Conservation (phyloP, 2,797 vertebrate genomes). For the Schizopygopsis pylzovi region DNA sequence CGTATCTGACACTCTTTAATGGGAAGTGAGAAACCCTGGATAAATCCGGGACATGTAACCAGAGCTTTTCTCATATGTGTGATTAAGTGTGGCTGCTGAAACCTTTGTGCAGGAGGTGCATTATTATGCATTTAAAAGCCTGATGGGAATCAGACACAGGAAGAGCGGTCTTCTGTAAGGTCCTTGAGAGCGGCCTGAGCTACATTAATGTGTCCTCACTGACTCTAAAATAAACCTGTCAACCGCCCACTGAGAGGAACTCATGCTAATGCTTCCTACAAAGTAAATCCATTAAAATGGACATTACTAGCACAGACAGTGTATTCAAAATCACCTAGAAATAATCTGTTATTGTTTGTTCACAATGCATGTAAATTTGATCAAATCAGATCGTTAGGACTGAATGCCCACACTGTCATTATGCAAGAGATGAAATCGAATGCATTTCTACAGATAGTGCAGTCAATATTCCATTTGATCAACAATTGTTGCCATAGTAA, state of each 20-base stretch:
- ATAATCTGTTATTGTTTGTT: neutral
- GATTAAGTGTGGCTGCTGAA: constrained; percentile 8
- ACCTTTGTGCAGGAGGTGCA: constrained; percentile 30
- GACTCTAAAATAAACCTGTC: constrained; percentile 69
- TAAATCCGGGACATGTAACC: constrained; percentile 64
- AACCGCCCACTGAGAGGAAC: constrained; percentile 61
- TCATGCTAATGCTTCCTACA: constrained; percentile 50
- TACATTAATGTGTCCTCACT: constrained; percentile 61
- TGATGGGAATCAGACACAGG: constrained; percentile 43
- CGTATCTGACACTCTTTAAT: constrained; percentile 55
- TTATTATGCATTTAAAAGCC: constrained; percentile 40
- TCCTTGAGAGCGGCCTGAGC: constrained; percentile 64
- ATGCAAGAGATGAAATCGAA: neutral
- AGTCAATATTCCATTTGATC: neutral
- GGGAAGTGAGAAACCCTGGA: constrained; percentile 68
- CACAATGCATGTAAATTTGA: too few relatives aligned
- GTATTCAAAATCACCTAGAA: neutral
- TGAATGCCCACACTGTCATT: neutral
- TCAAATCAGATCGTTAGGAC: neutral
- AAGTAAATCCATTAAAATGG: constrained; percentile 2
- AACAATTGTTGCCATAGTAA: constrained; percentile 19
- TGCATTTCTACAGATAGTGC: neutral
- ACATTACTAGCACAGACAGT: neutral
- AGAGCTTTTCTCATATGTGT: constrained; percentile 47
- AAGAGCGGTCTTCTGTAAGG: constrained; percentile 46